Conservation (phyloP, 1,140 invertebrate species). For the Tetramorium parvispinum region DNA sequence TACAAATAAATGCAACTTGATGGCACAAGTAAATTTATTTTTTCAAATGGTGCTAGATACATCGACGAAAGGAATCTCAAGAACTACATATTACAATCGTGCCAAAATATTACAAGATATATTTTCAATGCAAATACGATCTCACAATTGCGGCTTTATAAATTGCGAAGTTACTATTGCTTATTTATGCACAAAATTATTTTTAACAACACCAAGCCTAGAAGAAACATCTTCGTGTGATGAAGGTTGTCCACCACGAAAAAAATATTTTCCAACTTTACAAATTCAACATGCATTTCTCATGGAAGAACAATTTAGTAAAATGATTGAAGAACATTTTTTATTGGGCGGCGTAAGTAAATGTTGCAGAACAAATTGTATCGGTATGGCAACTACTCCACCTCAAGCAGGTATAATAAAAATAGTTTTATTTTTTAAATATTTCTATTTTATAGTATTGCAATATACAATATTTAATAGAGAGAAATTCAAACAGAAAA, state of each 20-base stretch:
- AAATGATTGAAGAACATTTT: neutral
- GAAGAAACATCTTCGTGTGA: constrained; percentile 17
- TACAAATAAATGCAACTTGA: neutral
- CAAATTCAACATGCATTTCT: constrained; percentile 33
- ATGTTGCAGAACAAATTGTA: constrained; percentile 8
- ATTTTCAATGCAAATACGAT: neutral
- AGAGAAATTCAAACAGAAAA: too few relatives aligned
- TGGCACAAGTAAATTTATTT: constrained; percentile 24
- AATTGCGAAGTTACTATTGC: constrained; percentile 17
- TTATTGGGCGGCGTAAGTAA: neutral
- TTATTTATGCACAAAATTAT: constrained; percentile 25
- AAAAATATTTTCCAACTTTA: constrained; percentile 15
- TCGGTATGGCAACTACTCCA: neutral
- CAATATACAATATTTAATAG: too few relatives aligned
- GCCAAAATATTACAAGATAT: constrained; percentile 20
- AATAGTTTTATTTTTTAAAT: neutral
- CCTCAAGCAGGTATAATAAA: neutral
- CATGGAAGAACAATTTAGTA: neutral
- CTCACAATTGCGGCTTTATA: constrained; percentile 2
- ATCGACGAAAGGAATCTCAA: neutral
- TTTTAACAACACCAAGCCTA: constrained; percentile 1
- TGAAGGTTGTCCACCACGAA: neutral
- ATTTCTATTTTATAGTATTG: neutral
- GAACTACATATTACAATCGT: constrained; percentile 10
- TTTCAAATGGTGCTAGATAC: neutral